Evolutionary conservation across 2,797 vertebrate genomes (phyloP), one percentile per base, ranked within the genome.

Genomic region (Dromococcyx pavoninus): DNA sequence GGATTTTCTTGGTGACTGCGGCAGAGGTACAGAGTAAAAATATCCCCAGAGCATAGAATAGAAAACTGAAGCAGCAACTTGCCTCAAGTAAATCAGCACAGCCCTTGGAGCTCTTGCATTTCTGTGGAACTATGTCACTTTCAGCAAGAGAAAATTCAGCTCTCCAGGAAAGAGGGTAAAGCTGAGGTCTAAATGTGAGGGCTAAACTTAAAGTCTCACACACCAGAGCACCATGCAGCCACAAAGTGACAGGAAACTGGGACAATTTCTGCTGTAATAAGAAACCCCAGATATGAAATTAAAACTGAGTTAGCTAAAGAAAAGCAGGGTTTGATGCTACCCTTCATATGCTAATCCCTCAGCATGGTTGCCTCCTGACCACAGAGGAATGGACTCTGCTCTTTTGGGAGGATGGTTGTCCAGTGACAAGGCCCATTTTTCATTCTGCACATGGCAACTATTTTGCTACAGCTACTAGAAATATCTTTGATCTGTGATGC

Each of bases 41-140:
- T 41, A 94, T 80, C 83, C 70, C 66, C 21, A 10, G 78, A 85
- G 41, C 57, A 93, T 64, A 82, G 93, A 79, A 95, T 5, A 91
- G 66, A 60, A 94, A 96, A 75, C 79, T 23, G 61, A 95, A 65
- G 46, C n/a, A 75, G 39, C 17, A 92, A 69, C 54, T 93, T 85
- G 53, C 61, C 72, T 78, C 69, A 83, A 89, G 93, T 89, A 71
- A 91, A 74, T 65, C 81, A 95, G 62, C 43, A 41, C 46, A 66
- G 46, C 7, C 22, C 50, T 74, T 16, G 43, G 51, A 81, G 30
- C 8, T 56, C 65, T 72, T 75, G 46, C 78, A 78, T 86, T 72
- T 93, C 61, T 14, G 2, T 15, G 14, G 50, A 80, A 46, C 43
- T 80, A 23, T 13, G 54, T 18, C 1, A 0, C 41, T 77, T 77